Evolutionary conservation across 2,797 vertebrate species (phyloP).

Genomic region (Anguilla megastoma): DNA sequence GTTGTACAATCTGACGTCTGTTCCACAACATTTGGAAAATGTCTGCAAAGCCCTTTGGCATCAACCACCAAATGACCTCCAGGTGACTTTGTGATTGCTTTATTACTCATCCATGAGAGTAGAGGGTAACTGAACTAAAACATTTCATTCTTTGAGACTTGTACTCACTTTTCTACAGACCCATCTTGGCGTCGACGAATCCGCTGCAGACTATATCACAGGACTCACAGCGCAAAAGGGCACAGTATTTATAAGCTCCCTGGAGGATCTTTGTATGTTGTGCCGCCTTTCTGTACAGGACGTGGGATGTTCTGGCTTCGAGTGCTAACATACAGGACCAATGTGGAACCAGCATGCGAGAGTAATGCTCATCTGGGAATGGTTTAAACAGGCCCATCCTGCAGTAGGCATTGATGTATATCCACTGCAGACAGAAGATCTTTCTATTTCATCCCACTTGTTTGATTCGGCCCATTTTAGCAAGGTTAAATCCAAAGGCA

Average conservation of each 20-base stretch:
- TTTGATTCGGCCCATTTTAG: constrained; percentile 11
- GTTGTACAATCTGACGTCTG: not conserved
- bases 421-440: not conserved
- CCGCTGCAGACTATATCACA: not conserved
- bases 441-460: not conserved
- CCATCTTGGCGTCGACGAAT: not conserved
- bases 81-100: not conserved
- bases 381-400: not conserved
- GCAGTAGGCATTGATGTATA: constrained; percentile 8
- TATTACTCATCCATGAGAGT: not conserved
- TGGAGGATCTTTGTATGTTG: not conserved
- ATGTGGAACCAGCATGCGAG: not conserved
- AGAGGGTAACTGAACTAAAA: not conserved
- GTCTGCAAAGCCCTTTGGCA: not conserved
- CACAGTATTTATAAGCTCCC: not conserved
- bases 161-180: not conserved
- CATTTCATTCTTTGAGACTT: not conserved
- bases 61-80: not conserved
- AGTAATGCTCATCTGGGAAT: not conserved
- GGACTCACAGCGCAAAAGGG: not conserved
- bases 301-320: not conserved
- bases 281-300: not conserved
- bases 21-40: not conserved
- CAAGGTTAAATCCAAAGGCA: constrained; percentile 8
- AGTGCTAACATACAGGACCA: not conserved